Base-by-base conservation (phyloP, 2,113 vertebrate genomes). In the Strix aluco region DNA sequence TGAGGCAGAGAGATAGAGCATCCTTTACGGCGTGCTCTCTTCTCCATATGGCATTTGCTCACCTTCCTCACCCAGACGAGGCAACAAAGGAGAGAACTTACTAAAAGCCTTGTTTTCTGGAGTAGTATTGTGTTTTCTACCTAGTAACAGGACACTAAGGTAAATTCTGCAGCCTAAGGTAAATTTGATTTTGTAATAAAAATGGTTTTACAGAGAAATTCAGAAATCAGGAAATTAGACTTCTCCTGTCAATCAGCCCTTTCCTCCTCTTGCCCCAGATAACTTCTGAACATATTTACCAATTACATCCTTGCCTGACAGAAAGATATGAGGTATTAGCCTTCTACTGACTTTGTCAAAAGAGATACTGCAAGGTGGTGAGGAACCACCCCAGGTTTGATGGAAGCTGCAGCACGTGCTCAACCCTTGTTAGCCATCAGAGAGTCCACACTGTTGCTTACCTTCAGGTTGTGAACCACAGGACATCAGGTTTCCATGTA, bases 341-440 rank as follows among this genome's bases (percentile, higher is more conserved):
- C 34, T 91, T 30, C 46, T 61, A 27, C 11, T 62, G 63, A 46
- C 21, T 77, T 70, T 26, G 32, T 42, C 42, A 36, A 70, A 78
- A 79, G 38, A 54, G 26, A 8, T 51, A 16, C 32, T 86, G 38
- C 2, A 1, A 59, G 19, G 52, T 0, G 1, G 4, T 0, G 7
- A 70, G 54, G 46, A 36, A 7, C 34, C 21, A 9, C 5, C 32
- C 44, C 27, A 20, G 55, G 29, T 55, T 59, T 79, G 52, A 67
- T 18, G 38, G 70, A 81, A 71, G 40, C n/a, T 74, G 65, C 22
- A 73, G 81, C 75, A 46, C 1, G 1, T 47, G n/a, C 26, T 62
- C 52, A 54, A 44, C 22, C 13, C 55, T 58, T 66, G 34, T 5
- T 27, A 78, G 29, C 57, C 44, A 38, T 34, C 65, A 81, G 38